Evolutionary conservation across 2,888 invertebrate species (phyloP), one percentile per base, ranked within the genome.

Genomic region (Sericinus montela): DNA sequence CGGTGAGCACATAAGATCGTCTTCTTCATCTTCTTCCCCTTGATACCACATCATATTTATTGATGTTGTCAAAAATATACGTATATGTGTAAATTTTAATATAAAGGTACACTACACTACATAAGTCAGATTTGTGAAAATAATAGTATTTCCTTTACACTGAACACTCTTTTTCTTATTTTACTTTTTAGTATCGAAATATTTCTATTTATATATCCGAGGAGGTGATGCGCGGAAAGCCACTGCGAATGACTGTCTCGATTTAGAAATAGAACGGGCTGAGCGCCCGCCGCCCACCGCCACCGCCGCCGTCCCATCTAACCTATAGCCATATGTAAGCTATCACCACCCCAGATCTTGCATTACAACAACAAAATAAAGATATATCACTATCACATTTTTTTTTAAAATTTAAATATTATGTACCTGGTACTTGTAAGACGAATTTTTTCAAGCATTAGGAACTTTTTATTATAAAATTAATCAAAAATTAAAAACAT

Each of bases 1-100:
- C 57, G 96, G 96, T 67, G 96, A 96, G 87, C 94, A 96, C 91
- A 95, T 91, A 63, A 96, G 91, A 64, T 95, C 95, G 75, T 95
- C 95, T 66, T 96, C 96, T 72, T 95, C 95, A 62, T 95, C 95
- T 60, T 94, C 94, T 45, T 92, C 92, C 55, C 93, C 93, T 71
- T 93, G 92, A 74, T 93, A 94, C 93, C 95, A 94, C 94, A 94
- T 95, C 63, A 72, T 85, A 25, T 41, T 13, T 30, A 37, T 28
- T 11, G 15, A 29, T 29, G 3, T 37, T 38, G 16, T 36, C 14
- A 16, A 29, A 15, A 29, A 5, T 14, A 6, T 14, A 11, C 29
- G 11, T 32, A 25, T 40, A 29, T 29, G 15, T 23, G 11, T 10
- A 4, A 35, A 35, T 25, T 32, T 25, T n/a, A 11, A 19, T 19